A percentile compares a stretch with the other conserved stretches of the same genome.
phyloP scores from a whole-genome alignment of 2,113 vertebrate genomes.

The Coregonus clupeaformis region DNA sequence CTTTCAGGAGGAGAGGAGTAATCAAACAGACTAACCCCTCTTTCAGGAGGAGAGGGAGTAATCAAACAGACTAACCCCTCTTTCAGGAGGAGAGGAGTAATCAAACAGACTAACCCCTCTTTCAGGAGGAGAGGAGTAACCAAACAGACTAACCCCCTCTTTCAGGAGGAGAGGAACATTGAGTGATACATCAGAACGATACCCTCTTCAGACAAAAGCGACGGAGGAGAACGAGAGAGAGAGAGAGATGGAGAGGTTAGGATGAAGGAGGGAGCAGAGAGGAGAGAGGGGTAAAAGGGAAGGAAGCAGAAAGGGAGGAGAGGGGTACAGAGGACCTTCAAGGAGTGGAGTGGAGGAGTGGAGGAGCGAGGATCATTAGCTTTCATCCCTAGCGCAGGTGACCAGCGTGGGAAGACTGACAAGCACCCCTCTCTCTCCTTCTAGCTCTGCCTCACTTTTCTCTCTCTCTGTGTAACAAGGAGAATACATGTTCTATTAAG shows the following conservation, averaged over 20 bases:
- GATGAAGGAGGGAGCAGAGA: background rate
- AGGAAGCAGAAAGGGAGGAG: slow-evolving; percentile 9
- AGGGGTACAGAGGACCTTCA: background rate
- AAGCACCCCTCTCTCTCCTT: slow-evolving; percentile 34
- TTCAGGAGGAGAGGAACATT: no score
- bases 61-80: no score
- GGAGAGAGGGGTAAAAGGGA: background rate
- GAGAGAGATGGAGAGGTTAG: background rate
- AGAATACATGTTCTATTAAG: no score
- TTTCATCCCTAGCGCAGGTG: slow-evolving; percentile 61
- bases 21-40: no score
- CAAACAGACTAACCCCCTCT: no score
- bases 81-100: no score
- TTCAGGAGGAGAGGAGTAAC: no score
- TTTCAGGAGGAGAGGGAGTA: background rate
- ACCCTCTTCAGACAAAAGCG: no score
- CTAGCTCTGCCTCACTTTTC: no score
- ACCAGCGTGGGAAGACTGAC: slow-evolving; percentile 55
- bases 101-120: no score
- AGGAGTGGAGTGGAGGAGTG: slow-evolving; percentile 27
- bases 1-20: no score
- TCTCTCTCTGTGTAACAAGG: slow-evolving; percentile 32
- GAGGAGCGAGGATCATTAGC: slow-evolving; percentile 46
- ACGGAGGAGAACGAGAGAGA: slow-evolving; percentile 31
- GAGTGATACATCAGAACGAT: no score